Evolutionary conservation across 2,888 invertebrate species (phyloP).

Genomic region (Cenopis cana): DNA sequence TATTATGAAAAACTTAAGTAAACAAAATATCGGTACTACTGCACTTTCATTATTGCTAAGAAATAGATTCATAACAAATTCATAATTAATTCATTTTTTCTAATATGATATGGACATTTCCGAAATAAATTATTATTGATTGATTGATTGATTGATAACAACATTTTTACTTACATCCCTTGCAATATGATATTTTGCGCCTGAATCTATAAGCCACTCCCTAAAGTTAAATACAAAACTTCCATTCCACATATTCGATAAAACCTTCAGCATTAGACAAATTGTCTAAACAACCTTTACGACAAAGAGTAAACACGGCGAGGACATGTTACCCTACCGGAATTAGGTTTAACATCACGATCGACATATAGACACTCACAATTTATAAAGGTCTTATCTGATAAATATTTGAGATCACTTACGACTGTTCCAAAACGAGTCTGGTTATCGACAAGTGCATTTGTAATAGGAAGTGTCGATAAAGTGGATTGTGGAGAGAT

Average conservation of each 20-base stretch:
- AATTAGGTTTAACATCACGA: conserved; percentile 83
- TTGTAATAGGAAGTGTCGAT: conserved; percentile 17
- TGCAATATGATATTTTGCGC: not conserved
- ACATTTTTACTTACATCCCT: too few relatives aligned
- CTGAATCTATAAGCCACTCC: not conserved
- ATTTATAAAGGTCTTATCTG: not conserved
- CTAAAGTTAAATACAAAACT: not conserved
- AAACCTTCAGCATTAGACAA: conserved; percentile 29
- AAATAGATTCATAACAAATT: not conserved
- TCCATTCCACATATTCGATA: conserved; percentile 16
- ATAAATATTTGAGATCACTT: not conserved
- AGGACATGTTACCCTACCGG: conserved; percentile 74
- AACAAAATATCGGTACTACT: too few relatives aligned
- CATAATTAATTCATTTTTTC: too few relatives aligned
- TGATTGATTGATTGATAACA: too few relatives aligned
- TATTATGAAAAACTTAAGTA: too few relatives aligned
- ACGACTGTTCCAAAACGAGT: not conserved
- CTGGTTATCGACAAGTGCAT: conserved; percentile 23
- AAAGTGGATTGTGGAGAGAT: conserved; percentile 17
- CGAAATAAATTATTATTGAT: too few relatives aligned
- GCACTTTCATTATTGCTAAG: too few relatives aligned
- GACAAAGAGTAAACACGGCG: conserved; percentile 66
- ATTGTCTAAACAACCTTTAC: conserved; percentile 52
- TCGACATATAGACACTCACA: conserved; percentile 72
- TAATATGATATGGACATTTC: too few relatives aligned